Percentiles rank a stretch among this genome's conserved stretches.
Evolutionary conservation across 2,888 invertebrate species (phyloP).

Genomic region (Heteromyza rotundicornis): DNA sequence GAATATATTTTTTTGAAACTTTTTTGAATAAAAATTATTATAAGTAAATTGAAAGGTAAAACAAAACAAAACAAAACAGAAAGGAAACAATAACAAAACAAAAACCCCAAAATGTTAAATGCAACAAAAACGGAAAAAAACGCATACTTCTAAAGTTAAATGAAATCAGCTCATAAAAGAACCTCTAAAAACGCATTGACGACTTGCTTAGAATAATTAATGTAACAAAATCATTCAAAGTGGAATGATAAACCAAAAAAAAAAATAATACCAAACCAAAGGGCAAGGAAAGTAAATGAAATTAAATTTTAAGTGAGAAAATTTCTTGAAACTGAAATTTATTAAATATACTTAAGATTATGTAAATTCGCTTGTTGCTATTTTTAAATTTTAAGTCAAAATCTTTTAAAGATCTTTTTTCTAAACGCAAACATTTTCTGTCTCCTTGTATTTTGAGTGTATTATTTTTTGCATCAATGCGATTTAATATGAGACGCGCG

Average conservation of each 20-base stretch:
- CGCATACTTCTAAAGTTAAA: slow-evolving; percentile 30
- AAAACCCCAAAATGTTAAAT: slow-evolving; percentile 34
- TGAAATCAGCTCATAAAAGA: slow-evolving; percentile 19
- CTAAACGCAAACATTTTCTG: slow-evolving; percentile 35
- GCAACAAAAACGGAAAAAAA: slow-evolving; percentile 24
- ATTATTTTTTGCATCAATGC: slow-evolving; percentile 56
- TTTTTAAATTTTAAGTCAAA: slow-evolving; percentile 52
- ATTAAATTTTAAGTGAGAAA: background rate
- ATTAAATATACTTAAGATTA: slow-evolving; percentile 23
- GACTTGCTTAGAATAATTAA: too few relatives aligned
- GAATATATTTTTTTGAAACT: slow-evolving; percentile 58
- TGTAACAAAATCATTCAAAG: slow-evolving; percentile 1
- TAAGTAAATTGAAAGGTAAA: slow-evolving; percentile 26
- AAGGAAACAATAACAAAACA: slow-evolving; percentile 37
- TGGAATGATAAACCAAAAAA: slow-evolving; percentile 7
- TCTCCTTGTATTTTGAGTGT: slow-evolving; percentile 45
- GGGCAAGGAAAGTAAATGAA: slow-evolving; percentile 29
- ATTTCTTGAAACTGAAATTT: background rate
- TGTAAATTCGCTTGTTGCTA: slow-evolving; percentile 58
- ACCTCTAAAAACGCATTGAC: slow-evolving; percentile 23
- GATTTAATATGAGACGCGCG: slow-evolving; percentile 21
- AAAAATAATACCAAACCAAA: slow-evolving; percentile 13
- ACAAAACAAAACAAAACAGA: slow-evolving; percentile 36
- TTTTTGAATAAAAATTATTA: slow-evolving; percentile 44
- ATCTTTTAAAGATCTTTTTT: slow-evolving; percentile 54